Conservation (phyloP, 92 coral and sea anemone genomes). For the Bergia puertoricense region DNA sequence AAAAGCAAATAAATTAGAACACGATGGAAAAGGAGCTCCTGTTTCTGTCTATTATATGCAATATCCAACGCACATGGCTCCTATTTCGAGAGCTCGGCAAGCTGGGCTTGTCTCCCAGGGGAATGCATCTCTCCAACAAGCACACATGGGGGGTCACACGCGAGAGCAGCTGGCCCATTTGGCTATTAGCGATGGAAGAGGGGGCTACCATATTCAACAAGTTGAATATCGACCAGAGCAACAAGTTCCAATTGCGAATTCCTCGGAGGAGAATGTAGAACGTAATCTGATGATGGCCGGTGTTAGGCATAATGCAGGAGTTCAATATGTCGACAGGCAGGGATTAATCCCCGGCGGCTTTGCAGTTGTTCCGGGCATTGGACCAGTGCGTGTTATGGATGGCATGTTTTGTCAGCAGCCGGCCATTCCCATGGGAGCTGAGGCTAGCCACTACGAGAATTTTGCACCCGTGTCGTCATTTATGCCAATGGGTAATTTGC, state of each 20-base stretch:
- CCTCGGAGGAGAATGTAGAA: constrained; percentile 64
- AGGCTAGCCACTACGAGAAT: constrained; percentile 75
- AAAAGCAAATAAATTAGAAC: constrained; percentile 24
- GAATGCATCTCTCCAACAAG: constrained; percentile 17
- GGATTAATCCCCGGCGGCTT: constrained; percentile 66
- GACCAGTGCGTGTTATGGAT: constrained; percentile 78
- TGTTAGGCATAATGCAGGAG: constrained; percentile 44
- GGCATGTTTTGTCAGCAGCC: constrained; percentile 75
- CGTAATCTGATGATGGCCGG: constrained; percentile 46
- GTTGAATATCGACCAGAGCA: constrained; percentile 77
- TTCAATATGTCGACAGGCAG: constrained; percentile 80
- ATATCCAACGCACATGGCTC: constrained; percentile 42
- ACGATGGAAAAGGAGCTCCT: constrained; percentile 23
- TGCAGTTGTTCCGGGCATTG: constrained; percentile 82
- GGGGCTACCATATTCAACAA: constrained; percentile 44
- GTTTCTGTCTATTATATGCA: constrained; percentile 35
- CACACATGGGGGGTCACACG: constrained; percentile 40
- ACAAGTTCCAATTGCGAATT: constrained; percentile 87
- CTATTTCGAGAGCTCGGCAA: constrained; percentile 44
- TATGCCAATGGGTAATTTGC: constrained; percentile 64
- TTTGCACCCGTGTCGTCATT: constrained; percentile 77
- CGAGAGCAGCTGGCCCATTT: constrained; percentile 43
- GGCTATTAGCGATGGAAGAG: constrained; percentile 43
- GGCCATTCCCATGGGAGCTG: constrained; percentile 81
- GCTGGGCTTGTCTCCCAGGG: constrained; percentile 38